phyloP scores from a whole-genome alignment of 2,113 vertebrate genomes.

The Isichthys henryi region DNA sequence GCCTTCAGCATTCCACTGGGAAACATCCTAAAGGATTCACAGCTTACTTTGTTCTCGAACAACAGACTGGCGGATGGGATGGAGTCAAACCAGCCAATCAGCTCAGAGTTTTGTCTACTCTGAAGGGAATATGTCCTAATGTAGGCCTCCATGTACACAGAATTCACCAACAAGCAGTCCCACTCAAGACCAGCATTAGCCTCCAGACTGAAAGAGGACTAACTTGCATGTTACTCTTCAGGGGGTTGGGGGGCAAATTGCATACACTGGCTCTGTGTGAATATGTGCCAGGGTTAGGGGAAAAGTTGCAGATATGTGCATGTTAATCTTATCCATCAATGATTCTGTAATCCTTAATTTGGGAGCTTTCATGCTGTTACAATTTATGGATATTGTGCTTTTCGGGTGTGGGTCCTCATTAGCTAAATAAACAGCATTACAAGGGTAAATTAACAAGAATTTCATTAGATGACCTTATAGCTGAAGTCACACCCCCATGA shows the following conservation, averaged over 20 bases:
- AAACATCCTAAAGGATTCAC: neutral
- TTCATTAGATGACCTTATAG: neutral
- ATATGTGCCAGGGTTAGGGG: neutral
- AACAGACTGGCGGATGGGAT: neutral
- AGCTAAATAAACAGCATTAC: neutral
- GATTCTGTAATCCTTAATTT: neutral
- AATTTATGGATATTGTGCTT: neutral
- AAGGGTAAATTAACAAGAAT: neutral
- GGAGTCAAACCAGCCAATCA: neutral
- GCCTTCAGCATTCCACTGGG: neutral
- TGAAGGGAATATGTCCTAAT: neutral
- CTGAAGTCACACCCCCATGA: neutral
- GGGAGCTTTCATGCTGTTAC: neutral
- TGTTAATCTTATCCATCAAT: neutral
- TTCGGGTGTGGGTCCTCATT: neutral
- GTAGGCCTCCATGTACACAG: neutral
- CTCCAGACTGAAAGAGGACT: neutral
- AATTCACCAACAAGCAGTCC: neutral
- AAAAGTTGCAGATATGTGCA: neutral
- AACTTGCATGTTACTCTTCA: neutral
- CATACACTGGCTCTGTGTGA: neutral
- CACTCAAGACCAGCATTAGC: neutral
- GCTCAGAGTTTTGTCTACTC: neutral
- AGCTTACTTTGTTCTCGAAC: neutral
- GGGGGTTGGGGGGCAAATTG: neutral